Percentiles rank a stretch among this genome's conserved stretches.
These are phyloP conservation scores for Cosmia pyralina DNA, from an alignment of 2,888 invertebrate species.

Conservation along the genomic window DNA sequence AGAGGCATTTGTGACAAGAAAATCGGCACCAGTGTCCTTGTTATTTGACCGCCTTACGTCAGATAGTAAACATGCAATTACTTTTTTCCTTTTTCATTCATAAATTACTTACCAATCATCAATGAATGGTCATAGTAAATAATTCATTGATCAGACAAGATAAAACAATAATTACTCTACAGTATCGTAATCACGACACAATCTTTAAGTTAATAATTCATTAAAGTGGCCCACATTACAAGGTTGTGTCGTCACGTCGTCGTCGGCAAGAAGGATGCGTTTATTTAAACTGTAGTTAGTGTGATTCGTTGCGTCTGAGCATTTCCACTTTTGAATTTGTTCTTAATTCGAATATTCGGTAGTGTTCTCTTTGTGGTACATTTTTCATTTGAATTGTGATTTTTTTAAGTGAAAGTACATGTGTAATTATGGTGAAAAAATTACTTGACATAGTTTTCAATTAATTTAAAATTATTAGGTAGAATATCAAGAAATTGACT, in stretches of 20 bases:
- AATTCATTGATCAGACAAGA: slow-evolving; percentile 34
- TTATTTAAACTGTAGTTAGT: slow-evolving; percentile 73
- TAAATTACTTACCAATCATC: background rate
- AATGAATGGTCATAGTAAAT: slow-evolving; percentile 35
- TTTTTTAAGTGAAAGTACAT: slow-evolving; percentile 12
- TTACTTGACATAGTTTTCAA: background rate
- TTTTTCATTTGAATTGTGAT: background rate
- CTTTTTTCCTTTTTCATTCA: slow-evolving; percentile 20
- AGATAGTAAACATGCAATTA: slow-evolving; percentile 5
- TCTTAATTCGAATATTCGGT: slow-evolving; percentile 58
- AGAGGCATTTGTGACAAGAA: too few species aligned
- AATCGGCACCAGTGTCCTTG: background rate
- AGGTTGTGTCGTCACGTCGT: slow-evolving; percentile 68
- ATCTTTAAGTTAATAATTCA: slow-evolving; percentile 51
- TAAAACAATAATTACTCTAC: slow-evolving; percentile 6
- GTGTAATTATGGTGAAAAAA: background rate
- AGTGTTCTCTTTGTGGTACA: slow-evolving; percentile 7
- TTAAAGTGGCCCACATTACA: slow-evolving; percentile 66
- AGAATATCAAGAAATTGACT: background rate
- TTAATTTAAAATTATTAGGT: background rate
- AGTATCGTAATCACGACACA: slow-evolving; percentile 27
- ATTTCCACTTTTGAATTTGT: slow-evolving; percentile 67
- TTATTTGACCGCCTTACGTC: slow-evolving; percentile 32
- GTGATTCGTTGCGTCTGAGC: slow-evolving; percentile 66
- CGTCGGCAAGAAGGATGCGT: slow-evolving; percentile 64